phyloP scores from a whole-genome alignment of 2,113 vertebrate genomes.

The Perca fluviatilis region DNA sequence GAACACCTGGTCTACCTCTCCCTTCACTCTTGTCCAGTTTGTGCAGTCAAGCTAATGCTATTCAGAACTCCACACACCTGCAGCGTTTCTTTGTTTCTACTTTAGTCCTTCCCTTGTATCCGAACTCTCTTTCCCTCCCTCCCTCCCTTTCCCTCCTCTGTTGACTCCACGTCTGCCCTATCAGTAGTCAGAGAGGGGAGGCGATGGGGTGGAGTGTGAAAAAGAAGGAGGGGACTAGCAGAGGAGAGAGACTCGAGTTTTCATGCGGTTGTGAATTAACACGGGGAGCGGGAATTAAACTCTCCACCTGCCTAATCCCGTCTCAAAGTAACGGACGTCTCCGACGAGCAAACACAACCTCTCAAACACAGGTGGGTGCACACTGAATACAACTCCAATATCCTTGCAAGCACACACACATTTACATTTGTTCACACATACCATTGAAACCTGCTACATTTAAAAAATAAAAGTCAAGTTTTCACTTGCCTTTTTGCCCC shows the following conservation, averaged over 20 bases:
- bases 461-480: too few relatives aligned
- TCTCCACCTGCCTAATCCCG: not conserved
- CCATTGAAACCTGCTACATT: not conserved
- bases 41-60: constrained; percentile 7
- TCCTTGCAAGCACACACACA: not conserved
- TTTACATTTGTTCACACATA: too few relatives aligned
- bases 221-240: constrained; percentile 57
- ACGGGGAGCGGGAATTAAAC: not conserved
- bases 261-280: constrained; percentile 34
- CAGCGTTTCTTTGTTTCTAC: constrained; percentile 71
- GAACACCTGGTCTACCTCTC: constrained; percentile 27
- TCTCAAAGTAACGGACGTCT: not conserved
- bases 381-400: not conserved
- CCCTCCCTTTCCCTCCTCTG: constrained; percentile 33
- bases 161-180: constrained; percentile 74
- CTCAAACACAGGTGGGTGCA: not conserved
- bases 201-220: constrained; percentile 34
- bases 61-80: constrained; percentile 71
- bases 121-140: constrained; percentile 52
- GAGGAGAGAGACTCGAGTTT: constrained; percentile 29
- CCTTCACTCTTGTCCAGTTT: constrained; percentile 1
- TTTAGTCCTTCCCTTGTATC: constrained; percentile 49
- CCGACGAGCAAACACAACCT: not conserved
- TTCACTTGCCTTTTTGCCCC: not conserved
- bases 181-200: constrained; percentile 65